Base-by-base conservation (phyloP, 2,797 vertebrate species). In the Clarias laeviceps region DNA sequence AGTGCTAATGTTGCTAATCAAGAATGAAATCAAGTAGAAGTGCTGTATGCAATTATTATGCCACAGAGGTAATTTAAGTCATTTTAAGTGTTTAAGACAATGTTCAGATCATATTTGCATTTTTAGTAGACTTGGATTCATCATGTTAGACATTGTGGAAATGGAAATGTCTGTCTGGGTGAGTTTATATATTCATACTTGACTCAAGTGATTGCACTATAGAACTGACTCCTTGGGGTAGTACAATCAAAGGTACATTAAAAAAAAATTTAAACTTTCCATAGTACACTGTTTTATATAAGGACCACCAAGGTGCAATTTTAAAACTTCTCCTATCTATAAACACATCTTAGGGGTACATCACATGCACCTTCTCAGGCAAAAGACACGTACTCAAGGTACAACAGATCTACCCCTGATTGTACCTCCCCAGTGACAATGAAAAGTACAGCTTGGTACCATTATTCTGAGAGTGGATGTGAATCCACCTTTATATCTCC, bases 401-500 rank as follows among this genome's bases (percentile, higher is more conserved):
- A 66, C n/a, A 29, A 66, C 20, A 22, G n/a, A 66, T 66, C 40
- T 6, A 32, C 9, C 18, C 17, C 9, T 80, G 59, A 80, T 62
- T 20, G 22, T 62, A n/a, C 57, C 32, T 62, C 32, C 57, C 22
- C 34, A 27, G 77, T 61, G 57, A n/a, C 57, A 37, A 61, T n/a
- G 32, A 62, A 37, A 40, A 37, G 59, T 18, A 45, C 59, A 61
- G 56, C 40, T 62, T 62, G 59, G 22, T 27, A 9, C 61, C 24
- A 45, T 62, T 64, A 80, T 65, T 80, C 78, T 80, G 24, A 65
- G 3, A 80, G 61, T 65, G 37, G 5, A 66, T 54, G 0, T 66
- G n/a, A 81, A 66, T 54, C 40, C 45, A 66, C 79, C 79, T 54
- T 80, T 66, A 82, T 54, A 62, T 80, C 72, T 70, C 45, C 34